These are phyloP conservation scores for Polyploca ridens DNA, from an alignment of 2,888 invertebrate genomes.

Conservation along the genomic window DNA sequence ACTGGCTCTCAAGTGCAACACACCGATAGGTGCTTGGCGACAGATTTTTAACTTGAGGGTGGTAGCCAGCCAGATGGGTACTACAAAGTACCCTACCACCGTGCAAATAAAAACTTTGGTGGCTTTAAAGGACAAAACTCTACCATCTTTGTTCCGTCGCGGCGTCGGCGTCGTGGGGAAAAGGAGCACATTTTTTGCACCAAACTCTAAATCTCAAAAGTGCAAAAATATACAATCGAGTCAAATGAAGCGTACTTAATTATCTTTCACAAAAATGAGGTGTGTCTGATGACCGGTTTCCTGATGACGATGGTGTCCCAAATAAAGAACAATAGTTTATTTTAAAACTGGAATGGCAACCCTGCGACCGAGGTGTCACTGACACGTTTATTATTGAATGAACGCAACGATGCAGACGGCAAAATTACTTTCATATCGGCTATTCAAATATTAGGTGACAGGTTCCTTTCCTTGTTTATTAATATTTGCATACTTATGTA, in stretches of 20 bases:
- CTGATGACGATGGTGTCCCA: background rate
- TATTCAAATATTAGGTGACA: background rate
- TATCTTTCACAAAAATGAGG: background rate
- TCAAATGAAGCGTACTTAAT: background rate
- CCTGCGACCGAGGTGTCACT: slow-evolving; percentile 10
- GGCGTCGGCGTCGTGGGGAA: too few species aligned
- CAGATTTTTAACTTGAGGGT: too few species aligned
- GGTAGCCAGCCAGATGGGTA: too few species aligned
- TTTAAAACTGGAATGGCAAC: slow-evolving; percentile 3
- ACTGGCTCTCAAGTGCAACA: too few species aligned
- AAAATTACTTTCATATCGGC: background rate
- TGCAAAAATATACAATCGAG: background rate
- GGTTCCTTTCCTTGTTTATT: too few species aligned
- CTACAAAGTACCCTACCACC: too few species aligned
- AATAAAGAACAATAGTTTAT: slow-evolving; percentile 5
- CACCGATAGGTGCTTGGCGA: too few species aligned
- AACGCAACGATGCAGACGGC: background rate
- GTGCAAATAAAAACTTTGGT: too few species aligned
- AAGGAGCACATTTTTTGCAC: background rate
- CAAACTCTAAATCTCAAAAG: background rate
- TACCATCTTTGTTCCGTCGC: too few species aligned
- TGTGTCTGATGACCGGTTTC: background rate
- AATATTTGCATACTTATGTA: too few species aligned
- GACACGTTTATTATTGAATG: slow-evolving; percentile 3
- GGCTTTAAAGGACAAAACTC: too few species aligned